Evolutionary conservation across 2,113 vertebrate species (phyloP), one percentile per base, ranked within the genome.

Genomic region (Apodemus sylvaticus): DNA sequence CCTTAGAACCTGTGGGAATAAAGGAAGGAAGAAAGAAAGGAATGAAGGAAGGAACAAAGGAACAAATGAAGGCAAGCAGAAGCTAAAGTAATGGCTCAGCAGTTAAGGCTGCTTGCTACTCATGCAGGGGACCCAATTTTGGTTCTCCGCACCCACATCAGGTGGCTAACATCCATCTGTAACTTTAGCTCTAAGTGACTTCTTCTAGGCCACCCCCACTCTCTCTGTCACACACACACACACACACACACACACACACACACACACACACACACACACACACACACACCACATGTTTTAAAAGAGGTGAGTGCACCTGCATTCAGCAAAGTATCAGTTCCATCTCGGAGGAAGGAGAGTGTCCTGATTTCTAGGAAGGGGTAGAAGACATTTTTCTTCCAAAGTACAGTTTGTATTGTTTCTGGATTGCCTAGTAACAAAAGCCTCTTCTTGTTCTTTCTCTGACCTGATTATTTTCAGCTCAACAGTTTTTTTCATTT

Each of bases 381-480:
- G 66, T 77, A 19, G 31, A 94, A 94, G n/a, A 58, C 60, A n/a
- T 71, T 88, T 97, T 95, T 93, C 66, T 92, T 94, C 58, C 58
- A 88, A 71, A 89, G 71, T 51, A 60, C 66, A 88, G 24, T 91
- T 86, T 89, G 62, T 66, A 39, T 86, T 89, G 39, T 73, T 96
- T 95, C 89, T 64, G 45, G 39, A 96, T 94, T 91, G 55, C 39
- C 31, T 94, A 91, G 91, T 91, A 85, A 91, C 68, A 71, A 90
- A 95, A 93, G 66, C 66, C 26, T 90, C 71, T 73, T 24, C 64
- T 96, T 81, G 58, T 88, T 86, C 3, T 58, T 93, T 94, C 82
- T 85, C 55, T 94, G 88, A 79, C 94, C 66, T 94, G 77, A 90
- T 91, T 87, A 36, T 90, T 95, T 95, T 95, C 86, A 97, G 51